Evolutionary conservation across 2,113 vertebrate genomes (phyloP).

Genomic region (Menura novaehollandiae): DNA sequence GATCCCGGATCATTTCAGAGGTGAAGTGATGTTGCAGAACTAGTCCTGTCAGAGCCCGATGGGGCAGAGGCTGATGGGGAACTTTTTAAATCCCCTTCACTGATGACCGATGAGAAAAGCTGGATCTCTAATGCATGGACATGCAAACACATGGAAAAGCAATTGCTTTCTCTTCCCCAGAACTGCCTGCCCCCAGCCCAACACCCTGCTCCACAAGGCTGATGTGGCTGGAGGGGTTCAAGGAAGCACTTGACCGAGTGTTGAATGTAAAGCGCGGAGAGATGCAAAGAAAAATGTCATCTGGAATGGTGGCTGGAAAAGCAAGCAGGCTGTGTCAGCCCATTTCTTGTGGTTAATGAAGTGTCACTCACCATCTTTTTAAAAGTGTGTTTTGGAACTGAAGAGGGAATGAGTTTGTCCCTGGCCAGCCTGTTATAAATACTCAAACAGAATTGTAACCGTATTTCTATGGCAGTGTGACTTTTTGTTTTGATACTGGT

Average conservation of each 20-base stretch:
- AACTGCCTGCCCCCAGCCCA: not conserved
- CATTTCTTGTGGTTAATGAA: constrained; percentile 6
- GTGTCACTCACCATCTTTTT: constrained; percentile 6
- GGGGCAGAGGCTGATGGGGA: not conserved
- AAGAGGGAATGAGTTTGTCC: constrained; percentile 3
- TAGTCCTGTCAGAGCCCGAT: not conserved
- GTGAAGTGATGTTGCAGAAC: not conserved
- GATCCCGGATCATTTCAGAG: not conserved
- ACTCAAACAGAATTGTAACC: not conserved
- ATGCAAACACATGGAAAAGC: not conserved
- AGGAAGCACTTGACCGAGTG: not conserved
- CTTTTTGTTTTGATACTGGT: not conserved
- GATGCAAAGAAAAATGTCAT: not conserved
- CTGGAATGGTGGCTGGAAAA: not conserved
- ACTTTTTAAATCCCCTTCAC: not conserved
- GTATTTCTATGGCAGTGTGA: not conserved
- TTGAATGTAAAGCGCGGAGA: not conserved
- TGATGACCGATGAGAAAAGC: not conserved
- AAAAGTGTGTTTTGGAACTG: not conserved
- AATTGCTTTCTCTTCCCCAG: not conserved
- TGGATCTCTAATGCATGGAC: not conserved
- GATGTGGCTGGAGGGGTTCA: not conserved
- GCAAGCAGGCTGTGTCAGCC: not conserved
- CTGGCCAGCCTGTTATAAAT: not conserved
- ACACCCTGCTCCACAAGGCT: accelerated